A percentile compares a stretch with the other conserved stretches of the same genome.
Conservation (phyloP, 2,888 invertebrate genomes). For the Ophioninae sp. region DNA sequence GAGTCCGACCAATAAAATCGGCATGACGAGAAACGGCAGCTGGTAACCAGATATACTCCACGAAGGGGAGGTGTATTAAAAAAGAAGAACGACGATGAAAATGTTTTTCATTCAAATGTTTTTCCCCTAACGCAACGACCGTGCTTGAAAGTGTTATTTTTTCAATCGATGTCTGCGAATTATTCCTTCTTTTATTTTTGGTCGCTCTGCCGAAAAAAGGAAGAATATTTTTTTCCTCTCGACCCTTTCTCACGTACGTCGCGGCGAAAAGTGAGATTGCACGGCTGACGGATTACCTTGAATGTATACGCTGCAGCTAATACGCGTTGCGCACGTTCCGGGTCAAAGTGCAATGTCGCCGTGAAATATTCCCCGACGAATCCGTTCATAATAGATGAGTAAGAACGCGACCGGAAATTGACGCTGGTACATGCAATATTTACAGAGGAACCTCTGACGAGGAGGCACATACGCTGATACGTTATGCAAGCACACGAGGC, state of each 20-base stretch:
- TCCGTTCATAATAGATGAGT: slow-evolving; percentile 52
- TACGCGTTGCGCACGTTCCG: slow-evolving; percentile 19
- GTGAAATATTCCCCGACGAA: slow-evolving; percentile 38
- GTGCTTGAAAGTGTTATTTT: background rate
- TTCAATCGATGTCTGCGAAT: background rate
- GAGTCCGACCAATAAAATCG: background rate
- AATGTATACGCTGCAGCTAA: slow-evolving; percentile 2
- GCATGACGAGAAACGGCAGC: background rate
- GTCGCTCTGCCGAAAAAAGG: background rate
- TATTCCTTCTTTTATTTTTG: background rate
- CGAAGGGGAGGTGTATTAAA: background rate
- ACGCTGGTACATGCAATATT: slow-evolving; percentile 56
- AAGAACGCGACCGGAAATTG: slow-evolving; percentile 46
- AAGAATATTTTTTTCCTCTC: background rate
- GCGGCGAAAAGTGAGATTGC: background rate
- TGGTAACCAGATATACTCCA: background rate
- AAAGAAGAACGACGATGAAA: background rate
- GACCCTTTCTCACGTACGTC: background rate
- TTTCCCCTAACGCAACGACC: background rate
- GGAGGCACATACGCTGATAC: background rate
- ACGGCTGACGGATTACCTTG: background rate
- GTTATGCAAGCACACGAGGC: background rate
- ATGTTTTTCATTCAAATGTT: background rate
- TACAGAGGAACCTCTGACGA: slow-evolving; percentile 44
- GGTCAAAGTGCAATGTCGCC: slow-evolving; percentile 53